Base-by-base conservation (phyloP, 30 jellyfish, hydroid and myxozoan genomes). In the Turritopsis dohrnii region DNA sequence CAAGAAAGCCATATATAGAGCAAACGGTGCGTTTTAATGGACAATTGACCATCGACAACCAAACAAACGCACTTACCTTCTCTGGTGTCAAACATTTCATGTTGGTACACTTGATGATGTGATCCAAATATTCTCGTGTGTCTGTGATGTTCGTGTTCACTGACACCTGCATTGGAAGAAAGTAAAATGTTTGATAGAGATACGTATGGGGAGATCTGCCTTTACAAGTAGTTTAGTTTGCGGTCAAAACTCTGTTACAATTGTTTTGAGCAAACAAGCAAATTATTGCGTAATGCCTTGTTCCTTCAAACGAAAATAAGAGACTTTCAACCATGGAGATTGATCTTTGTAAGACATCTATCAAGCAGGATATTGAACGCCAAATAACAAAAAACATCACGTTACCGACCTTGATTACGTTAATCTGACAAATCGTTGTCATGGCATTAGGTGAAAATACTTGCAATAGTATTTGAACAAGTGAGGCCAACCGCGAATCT, bases 1-100 rank as follows among this genome's bases (percentile, higher is more conserved):
- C n/a, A n/a, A n/a, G n/a, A n/a, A n/a, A n/a, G n/a, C n/a, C n/a
- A n/a, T n/a, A n/a, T 5, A 13, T 41, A 41, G 13, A 5, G 13
- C 60, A 41, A 41, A 13, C 60, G 5, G 60, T 41, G 5, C 60
- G 13, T 13, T 41, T 41, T 13, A 41, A 41, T n/a, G n/a, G n/a
- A n/a, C n/a, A n/a, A n/a, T n/a, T n/a, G n/a, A n/a, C n/a, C n/a
- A n/a, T n/a, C n/a, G n/a, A n/a, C n/a, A n/a, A n/a, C n/a, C n/a
- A n/a, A n/a, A n/a, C n/a, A n/a, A n/a, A n/a, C n/a, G n/a, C n/a
- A 79, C 18, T 18, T 89, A 89, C 96, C 92, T 92, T 92, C 84
- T 92, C 97, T 23, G 97, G 97, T 0, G 97, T 92, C 22, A 92
- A 90, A 41, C 96, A 92, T 53, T 92, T 92, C 97, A 92, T 92